Percentiles rank a stretch among this genome's conserved stretches.
Conservation (phyloP, 2,888 invertebrate species). For the Platycheirus rosarum region DNA sequence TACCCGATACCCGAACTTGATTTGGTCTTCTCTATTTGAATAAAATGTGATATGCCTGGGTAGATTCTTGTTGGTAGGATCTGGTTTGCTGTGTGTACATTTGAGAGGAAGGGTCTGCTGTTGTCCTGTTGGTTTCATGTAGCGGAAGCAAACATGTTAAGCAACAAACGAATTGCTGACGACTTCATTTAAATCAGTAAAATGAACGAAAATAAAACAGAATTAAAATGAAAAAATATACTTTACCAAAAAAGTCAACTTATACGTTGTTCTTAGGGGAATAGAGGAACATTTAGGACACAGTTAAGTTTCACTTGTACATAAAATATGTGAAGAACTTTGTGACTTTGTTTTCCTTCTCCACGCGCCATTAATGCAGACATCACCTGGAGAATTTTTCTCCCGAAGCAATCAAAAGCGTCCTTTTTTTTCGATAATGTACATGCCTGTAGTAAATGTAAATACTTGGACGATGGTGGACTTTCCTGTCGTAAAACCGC, state of each 20-base stretch:
- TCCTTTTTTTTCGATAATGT: too few species aligned
- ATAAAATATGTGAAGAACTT: too few species aligned
- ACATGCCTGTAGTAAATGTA: too few species aligned
- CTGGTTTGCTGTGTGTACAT: neutral
- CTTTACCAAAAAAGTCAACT: constrained; percentile 27
- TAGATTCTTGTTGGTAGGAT: constrained; percentile 15
- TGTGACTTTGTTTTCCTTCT: too few species aligned
- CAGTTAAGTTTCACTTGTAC: neutral
- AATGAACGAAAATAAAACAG: constrained; percentile 16
- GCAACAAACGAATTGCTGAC: constrained; percentile 70
- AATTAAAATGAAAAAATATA: constrained; percentile 11
- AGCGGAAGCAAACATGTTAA: constrained; percentile 49
- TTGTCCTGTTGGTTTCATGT: constrained; percentile 6
- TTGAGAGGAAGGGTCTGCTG: neutral
- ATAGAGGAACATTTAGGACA: neutral
- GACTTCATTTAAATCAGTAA: constrained; percentile 56
- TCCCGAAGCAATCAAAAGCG: too few species aligned
- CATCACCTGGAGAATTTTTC: too few species aligned
- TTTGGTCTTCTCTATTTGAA: constrained; percentile 53
- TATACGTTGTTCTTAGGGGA: constrained; percentile 7
- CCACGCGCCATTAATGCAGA: too few species aligned
- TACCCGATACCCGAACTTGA: constrained; percentile 21
- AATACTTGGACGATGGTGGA: too few species aligned
- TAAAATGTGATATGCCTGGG: constrained; percentile 44
- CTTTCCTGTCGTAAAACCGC: too few species aligned